Conservation (phyloP, 2,888 invertebrate species). For the Lasioglossum malachurum region DNA sequence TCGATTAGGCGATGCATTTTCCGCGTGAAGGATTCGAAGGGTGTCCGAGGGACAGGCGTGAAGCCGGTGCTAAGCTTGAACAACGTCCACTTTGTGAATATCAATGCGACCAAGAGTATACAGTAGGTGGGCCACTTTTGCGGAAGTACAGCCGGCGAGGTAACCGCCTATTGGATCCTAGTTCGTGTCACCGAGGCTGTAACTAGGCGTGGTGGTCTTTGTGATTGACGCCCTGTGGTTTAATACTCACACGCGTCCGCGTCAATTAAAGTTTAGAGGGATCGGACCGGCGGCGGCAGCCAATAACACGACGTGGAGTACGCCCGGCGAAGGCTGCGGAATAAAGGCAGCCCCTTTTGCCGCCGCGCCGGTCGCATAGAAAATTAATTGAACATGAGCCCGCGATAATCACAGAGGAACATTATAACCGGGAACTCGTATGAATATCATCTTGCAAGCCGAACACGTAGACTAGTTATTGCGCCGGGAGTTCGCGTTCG, state of each 20-base stretch:
- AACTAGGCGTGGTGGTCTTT: conserved; percentile 67
- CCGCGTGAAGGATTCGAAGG: conserved; percentile 45
- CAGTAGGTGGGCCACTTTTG: conserved; percentile 64
- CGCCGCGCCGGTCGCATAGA: not conserved
- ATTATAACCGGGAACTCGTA: not conserved
- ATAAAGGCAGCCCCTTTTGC: conserved; percentile 43
- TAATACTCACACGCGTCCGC: conserved; percentile 66
- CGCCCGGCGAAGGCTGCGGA: conserved; percentile 20
- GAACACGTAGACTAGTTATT: not conserved
- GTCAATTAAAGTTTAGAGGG: conserved; percentile 72
- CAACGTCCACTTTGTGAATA: conserved; percentile 77
- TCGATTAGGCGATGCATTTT: conserved; percentile 39
- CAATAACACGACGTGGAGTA: conserved; percentile 58
- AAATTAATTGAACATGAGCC: conserved; percentile 17
- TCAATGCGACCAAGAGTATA: conserved; percentile 73
- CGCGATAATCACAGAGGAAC: conserved; percentile 9
- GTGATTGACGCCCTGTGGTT: conserved; percentile 71
- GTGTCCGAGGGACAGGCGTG: conserved; percentile 4
- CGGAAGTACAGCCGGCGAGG: conserved; percentile 59
- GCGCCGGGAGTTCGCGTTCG: not conserved
- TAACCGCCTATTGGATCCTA: conserved; percentile 70
- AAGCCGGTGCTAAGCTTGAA: conserved; percentile 47
- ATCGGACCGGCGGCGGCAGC: conserved; percentile 32
- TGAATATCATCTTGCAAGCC: conserved; percentile 10
- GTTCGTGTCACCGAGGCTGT: conserved; percentile 65